A percentile compares a stretch with the other conserved stretches of the same genome.
phyloP scores from a whole-genome alignment of 1,140 invertebrate genomes.

The Leucophenga varia region DNA sequence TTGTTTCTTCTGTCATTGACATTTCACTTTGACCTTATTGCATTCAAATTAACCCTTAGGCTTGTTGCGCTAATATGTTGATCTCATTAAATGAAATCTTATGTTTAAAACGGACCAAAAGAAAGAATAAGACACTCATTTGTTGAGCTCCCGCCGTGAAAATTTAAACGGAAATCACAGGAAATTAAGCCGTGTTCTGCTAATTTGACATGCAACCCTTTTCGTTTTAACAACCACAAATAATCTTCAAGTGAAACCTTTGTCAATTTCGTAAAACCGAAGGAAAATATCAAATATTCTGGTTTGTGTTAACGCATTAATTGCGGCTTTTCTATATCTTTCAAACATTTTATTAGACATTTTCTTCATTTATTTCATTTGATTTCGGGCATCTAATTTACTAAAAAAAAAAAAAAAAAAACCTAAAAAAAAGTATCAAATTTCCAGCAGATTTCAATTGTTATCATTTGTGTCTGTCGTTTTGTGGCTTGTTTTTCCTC shows the following conservation, averaged over 20 bases:
- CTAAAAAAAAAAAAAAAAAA: no score
- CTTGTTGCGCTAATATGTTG: conserved; percentile 44
- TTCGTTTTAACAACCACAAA: no score
- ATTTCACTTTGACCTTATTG: conserved; percentile 32
- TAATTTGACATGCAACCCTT: no score
- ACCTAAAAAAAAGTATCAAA: conserved; percentile 5
- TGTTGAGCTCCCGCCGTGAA: conserved; percentile 26
- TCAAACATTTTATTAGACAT: no score
- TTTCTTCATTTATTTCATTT: no score
- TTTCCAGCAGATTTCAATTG: conserved; percentile 3
- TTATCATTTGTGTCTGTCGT: neutral
- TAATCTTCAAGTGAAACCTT: no score
- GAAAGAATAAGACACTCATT: no score
- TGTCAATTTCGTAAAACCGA: no score
- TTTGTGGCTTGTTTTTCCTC: neutral
- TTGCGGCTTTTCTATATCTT: no score
- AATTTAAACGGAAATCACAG: conserved; percentile 38
- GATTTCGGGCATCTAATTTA: no score
- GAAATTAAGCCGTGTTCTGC: conserved; percentile 54
- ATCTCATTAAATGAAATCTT: conserved; percentile 39
- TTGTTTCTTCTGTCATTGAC: conserved; percentile 46
- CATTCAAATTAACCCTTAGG: conserved; percentile 34
- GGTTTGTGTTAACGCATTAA: no score
- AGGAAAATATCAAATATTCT: no score
- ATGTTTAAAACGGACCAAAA: neutral